phyloP scores from a whole-genome alignment of 2,113 vertebrate genomes.

The Chitala chitala region DNA sequence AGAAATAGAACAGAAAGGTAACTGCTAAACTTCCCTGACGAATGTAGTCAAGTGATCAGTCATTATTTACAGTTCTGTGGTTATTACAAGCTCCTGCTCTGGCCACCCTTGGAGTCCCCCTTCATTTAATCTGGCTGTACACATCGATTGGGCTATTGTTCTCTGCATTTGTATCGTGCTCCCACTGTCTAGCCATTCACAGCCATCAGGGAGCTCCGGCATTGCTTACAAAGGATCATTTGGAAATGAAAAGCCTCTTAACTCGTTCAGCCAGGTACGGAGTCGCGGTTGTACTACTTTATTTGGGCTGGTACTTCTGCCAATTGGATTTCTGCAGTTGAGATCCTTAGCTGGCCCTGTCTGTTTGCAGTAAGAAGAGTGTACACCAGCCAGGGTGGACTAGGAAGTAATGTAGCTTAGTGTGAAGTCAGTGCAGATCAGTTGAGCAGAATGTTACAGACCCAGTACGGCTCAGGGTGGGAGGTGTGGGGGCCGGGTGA shows the following conservation, averaged over 20 bases:
- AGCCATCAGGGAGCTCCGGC: not conserved
- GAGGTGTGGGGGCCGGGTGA: too few relatives aligned
- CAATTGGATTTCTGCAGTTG: not conserved
- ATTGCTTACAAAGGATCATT: not conserved
- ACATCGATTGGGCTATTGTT: slow-evolving; percentile 8
- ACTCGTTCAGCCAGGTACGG: not conserved
- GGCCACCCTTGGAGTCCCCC: not conserved
- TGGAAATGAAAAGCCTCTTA: not conserved
- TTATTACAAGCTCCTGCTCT: not conserved
- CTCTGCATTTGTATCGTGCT: not conserved
- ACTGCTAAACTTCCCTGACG: too few relatives aligned
- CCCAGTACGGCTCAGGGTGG: too few relatives aligned
- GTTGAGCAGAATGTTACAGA: not conserved
- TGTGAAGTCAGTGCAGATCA: not conserved
- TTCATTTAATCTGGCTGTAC: not conserved
- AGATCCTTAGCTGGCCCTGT: not conserved
- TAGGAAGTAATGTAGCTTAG: not conserved
- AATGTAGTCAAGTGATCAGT: not conserved
- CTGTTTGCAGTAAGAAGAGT: not conserved
- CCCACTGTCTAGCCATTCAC: not conserved
- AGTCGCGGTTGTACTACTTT: not conserved
- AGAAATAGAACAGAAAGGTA: not conserved
- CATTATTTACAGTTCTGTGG: slow-evolving; percentile 12
- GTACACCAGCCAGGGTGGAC: not conserved
- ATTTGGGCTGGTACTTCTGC: not conserved